Evolutionary conservation across 2,888 invertebrate species (phyloP).

Genomic region (Dicranocentrus wangi): DNA sequence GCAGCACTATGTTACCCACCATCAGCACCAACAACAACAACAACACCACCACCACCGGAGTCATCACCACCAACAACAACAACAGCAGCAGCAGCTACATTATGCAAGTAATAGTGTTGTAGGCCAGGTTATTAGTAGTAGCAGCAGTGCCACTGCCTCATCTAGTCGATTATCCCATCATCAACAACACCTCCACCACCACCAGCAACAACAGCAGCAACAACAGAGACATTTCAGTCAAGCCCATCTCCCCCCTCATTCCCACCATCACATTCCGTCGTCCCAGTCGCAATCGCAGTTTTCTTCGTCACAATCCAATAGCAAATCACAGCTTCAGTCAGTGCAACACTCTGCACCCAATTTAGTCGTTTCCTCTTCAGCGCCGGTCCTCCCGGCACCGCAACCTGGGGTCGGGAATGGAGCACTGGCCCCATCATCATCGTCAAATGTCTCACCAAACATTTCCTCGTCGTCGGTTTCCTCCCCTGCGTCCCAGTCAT

Average conservation of each 20-base stretch:
- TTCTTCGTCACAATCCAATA: slow-evolving; percentile 32
- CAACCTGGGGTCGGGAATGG: slow-evolving; percentile 10
- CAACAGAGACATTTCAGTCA: slow-evolving; percentile 62
- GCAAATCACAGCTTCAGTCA: slow-evolving; percentile 31
- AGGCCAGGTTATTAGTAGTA: slow-evolving; percentile 60
- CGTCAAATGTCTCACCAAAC: slow-evolving; percentile 65
- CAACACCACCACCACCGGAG: slow-evolving; percentile 42
- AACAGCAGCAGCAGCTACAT: slow-evolving; percentile 43
- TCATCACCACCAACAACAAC: slow-evolving; percentile 54
- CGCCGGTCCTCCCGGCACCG: slow-evolving; percentile 16
- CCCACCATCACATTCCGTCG: slow-evolving; percentile 64
- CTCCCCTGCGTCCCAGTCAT: slow-evolving; percentile 22
- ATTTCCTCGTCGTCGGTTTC: slow-evolving; percentile 57
- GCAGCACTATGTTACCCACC: slow-evolving; percentile 49
- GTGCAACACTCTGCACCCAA: slow-evolving; percentile 31
- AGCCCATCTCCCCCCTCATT: slow-evolving; percentile 46
- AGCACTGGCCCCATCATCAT: slow-evolving; percentile 40
- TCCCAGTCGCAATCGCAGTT: slow-evolving; percentile 55
- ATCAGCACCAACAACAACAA: slow-evolving; percentile 50
- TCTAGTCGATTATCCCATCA: slow-evolving; percentile 68
- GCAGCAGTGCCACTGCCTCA: slow-evolving; percentile 65
- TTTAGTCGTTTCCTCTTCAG: slow-evolving; percentile 51
- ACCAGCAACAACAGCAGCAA: slow-evolving; percentile 54
- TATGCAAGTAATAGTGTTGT: slow-evolving; percentile 57
- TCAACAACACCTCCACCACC: slow-evolving; percentile 50